Evolutionary conservation across 1,140 invertebrate genomes (phyloP), one percentile per base, ranked within the genome.

Genomic region (Probaryconus sp.): DNA sequence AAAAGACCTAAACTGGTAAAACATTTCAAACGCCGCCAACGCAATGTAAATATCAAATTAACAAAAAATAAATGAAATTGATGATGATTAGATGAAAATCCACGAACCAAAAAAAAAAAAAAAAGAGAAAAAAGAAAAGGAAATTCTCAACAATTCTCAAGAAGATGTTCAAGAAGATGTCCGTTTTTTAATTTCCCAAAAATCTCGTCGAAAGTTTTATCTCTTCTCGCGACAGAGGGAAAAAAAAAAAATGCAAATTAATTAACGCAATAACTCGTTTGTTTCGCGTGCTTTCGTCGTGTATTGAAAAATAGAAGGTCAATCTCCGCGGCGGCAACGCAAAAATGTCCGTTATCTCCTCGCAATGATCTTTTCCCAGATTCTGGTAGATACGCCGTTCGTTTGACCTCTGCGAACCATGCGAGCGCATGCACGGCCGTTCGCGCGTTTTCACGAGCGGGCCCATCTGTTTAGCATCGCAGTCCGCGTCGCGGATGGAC

Each of bases 331-430:
- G n/a, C 33, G 21, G 5, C 50, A n/a, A 50, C 47, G 60, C 26
- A 67, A 73, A 73, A 67, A 67, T 67, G 48, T 64, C 24, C 42
- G 50, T 65, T 67, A 70, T 67, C 65, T 64, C 42, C 56, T 28
- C 70, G 48, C 56, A 61, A 71, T 55, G 40, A 74, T 70, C 76
- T 75, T 69, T 60, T 77, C 76, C 68, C 31, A 45, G 58, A 72
- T 60, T 63, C 35, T 10, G 67, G 26, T 48, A 74, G 70, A 72
- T 67, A 65, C 58, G n/a, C n/a, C 26, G 58, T 10, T 68, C 48
- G 63, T 63, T 72, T 70, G 65, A 79, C 70, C 64, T 63, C 55
- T 31, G 30, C 63, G 56, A 47, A n/a, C 43, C 43, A 65, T 65
- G 65, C 65, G 65, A 65, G 50, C 51, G 58, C 51, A 45, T 51